Evolutionary conservation across 92 coral and sea anemone genomes (phyloP).

Genomic region (Epizoanthus scotinus): DNA sequence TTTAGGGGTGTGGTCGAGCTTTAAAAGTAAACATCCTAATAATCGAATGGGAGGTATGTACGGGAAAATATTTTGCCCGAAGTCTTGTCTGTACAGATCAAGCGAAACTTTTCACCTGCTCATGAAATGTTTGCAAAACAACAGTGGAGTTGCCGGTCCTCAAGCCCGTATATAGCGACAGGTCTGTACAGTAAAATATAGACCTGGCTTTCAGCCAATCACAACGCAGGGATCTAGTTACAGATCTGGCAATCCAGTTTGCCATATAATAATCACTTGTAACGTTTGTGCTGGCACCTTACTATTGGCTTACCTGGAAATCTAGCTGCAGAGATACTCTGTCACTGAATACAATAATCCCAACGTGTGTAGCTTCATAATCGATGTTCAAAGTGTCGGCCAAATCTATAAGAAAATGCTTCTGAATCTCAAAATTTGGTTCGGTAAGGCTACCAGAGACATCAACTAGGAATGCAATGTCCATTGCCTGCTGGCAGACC

Average conservation of each 20-base stretch:
- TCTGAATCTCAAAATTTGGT: neutral
- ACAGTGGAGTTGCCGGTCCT: too few relatives aligned
- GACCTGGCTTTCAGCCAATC: too few relatives aligned
- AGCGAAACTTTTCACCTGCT: too few relatives aligned
- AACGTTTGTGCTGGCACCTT: neutral
- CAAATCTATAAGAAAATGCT: slow-evolving; percentile 2
- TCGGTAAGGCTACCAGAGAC: slow-evolving; percentile 19
- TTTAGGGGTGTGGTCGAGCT: too few relatives aligned
- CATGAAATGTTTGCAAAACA: too few relatives aligned
- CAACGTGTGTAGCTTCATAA: slow-evolving; percentile 14
- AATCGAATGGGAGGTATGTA: too few relatives aligned
- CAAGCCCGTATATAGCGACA: too few relatives aligned
- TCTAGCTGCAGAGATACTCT: slow-evolving; percentile 1
- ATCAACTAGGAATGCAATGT: slow-evolving; percentile 17
- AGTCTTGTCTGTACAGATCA: too few relatives aligned
- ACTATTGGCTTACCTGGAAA: slow-evolving; percentile 7
- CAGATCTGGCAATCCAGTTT: too few relatives aligned
- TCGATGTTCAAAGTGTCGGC: slow-evolving; percentile 11
- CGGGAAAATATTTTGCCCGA: too few relatives aligned
- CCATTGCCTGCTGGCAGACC: slow-evolving; percentile 25
- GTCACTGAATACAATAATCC: slow-evolving; percentile 14
- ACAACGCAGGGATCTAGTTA: too few relatives aligned
- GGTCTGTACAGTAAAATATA: too few relatives aligned
- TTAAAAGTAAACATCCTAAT: neutral
- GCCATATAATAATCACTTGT: neutral